Conservation (phyloP, 2,888 invertebrate genomes). For the Pheosia gnoma region DNA sequence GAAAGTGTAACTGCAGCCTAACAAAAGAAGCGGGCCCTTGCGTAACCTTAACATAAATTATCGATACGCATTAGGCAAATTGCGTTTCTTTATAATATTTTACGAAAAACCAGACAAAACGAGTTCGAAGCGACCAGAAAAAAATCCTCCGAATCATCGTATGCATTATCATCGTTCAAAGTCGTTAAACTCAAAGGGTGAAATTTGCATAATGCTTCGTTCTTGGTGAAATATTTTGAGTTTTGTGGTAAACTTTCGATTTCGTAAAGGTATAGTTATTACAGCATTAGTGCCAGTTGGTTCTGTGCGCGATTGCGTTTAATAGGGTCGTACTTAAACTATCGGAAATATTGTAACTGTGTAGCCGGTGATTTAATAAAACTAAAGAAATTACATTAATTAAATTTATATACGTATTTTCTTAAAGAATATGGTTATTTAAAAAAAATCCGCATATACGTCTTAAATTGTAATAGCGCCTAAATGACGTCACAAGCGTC, state of each 20-base stretch:
- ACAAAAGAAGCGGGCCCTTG: conserved; percentile 63
- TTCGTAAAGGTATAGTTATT: conserved; percentile 51
- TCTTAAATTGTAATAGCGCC: too few species aligned
- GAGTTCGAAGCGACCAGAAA: conserved; percentile 59
- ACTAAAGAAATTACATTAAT: too few species aligned
- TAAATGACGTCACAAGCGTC: too few species aligned
- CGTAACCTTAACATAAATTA: conserved; percentile 79
- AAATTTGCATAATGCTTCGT: conserved; percentile 71
- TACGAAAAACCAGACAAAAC: conserved; percentile 55
- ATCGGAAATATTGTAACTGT: too few species aligned
- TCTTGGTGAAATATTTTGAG: conserved; percentile 72
- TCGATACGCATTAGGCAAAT: conserved; percentile 79
- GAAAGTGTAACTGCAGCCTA: conserved; percentile 64
- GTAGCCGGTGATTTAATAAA: too few species aligned
- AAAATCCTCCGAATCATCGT: conserved; percentile 59
- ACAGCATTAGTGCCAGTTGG: conserved; percentile 44
- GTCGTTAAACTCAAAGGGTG: conserved; percentile 54
- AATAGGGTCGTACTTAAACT: too few species aligned
- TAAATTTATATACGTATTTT: too few species aligned
- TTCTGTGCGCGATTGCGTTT: conserved; percentile 41
- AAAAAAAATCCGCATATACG: too few species aligned
- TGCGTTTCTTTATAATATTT: conserved; percentile 61
- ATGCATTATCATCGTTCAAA: conserved; percentile 49
- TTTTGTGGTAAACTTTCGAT: conserved; percentile 78
- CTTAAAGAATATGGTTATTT: too few species aligned